Conservation (phyloP, 2,888 invertebrate species). For the Capitulum mitella region DNA sequence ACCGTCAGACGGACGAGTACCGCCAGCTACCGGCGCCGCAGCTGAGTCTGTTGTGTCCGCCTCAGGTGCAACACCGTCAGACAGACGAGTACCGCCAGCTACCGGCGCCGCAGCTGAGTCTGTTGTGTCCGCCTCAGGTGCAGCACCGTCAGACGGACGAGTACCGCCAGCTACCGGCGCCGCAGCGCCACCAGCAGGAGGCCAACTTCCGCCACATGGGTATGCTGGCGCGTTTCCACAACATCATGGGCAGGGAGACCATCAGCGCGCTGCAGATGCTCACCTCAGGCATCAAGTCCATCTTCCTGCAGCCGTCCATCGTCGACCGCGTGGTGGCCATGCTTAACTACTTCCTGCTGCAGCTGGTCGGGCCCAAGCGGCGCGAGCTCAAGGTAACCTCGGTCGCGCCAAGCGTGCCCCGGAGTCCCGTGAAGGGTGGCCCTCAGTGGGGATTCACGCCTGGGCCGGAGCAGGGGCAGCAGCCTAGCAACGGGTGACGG, state of each 20-base stretch:
- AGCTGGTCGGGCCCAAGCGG: conserved; percentile 85
- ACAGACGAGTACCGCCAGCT: conserved; percentile 59
- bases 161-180: conserved; percentile 61
- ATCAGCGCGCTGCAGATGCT: conserved; percentile 71
- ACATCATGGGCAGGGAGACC: conserved; percentile 82
- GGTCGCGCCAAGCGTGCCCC: too few species aligned
- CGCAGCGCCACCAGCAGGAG: conserved; percentile 68
- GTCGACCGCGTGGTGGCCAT: conserved; percentile 89
- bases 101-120: too few species aligned
- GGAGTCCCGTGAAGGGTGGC: too few species aligned
- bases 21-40: too few species aligned
- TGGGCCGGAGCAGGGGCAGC: too few species aligned
- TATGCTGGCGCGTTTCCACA: conserved; percentile 80
- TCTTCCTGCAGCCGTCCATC: conserved; percentile 84
- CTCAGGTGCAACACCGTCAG: conserved; percentile 5
- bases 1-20: conserved; percentile 53
- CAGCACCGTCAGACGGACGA: conserved; percentile 42
- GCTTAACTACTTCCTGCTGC: conserved; percentile 86
- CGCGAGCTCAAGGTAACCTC: conserved; percentile 87
- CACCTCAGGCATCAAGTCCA: conserved; percentile 64
- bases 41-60: too few species aligned
- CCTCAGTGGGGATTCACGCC: too few species aligned
- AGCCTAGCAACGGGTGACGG: too few species aligned
- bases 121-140: too few species aligned
- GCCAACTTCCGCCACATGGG: conserved; percentile 65